These are phyloP conservation scores for Tetranychus piercei DNA, from an alignment of 2,888 invertebrate genomes.

Conservation along the genomic window DNA sequence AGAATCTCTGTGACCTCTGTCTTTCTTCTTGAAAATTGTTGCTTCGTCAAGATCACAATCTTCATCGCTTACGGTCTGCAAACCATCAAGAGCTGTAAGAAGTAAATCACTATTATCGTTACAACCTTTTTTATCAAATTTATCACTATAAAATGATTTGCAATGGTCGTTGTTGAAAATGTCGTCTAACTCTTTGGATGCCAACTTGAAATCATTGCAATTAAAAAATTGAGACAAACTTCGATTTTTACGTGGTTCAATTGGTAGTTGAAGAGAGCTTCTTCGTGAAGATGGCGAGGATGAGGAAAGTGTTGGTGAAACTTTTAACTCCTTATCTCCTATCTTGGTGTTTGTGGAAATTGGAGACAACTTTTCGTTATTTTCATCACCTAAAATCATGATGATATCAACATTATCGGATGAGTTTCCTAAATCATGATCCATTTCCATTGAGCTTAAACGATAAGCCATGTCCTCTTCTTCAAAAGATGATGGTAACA, in stretches of 20 bases:
- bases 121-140: background rate
- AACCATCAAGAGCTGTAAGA: background rate
- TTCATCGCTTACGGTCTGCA: background rate
- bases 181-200: background rate
- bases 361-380: background rate
- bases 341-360: background rate
- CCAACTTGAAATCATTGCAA: constrained; percentile 2
- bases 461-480: background rate
- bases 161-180: background rate
- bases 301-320: background rate
- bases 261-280: background rate
- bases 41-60: background rate
- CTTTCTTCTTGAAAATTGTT: background rate
- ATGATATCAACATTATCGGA: background rate
- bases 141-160: background rate
- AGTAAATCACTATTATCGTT: background rate
- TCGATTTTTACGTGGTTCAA: background rate
- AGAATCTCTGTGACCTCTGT: background rate
- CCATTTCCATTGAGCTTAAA: background rate
- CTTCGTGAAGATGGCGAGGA: background rate
- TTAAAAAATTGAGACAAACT: background rate
- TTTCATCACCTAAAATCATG: background rate
- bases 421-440: background rate
- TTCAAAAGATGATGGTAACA: background rate
- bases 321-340: background rate